phyloP scores from a whole-genome alignment of 1,140 invertebrate genomes.

The Parapsyche elsis region DNA sequence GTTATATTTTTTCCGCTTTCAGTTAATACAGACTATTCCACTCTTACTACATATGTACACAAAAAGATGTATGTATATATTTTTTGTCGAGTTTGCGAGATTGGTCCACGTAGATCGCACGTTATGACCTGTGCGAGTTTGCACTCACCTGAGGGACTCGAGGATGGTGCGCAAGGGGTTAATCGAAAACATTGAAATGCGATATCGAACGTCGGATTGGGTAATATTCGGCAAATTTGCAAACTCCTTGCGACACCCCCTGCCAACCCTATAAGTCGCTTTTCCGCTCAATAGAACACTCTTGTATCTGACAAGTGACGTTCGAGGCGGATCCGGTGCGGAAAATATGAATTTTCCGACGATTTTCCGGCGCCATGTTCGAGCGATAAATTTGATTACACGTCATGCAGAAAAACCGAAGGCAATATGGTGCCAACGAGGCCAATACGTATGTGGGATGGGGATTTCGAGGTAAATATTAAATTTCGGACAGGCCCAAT shows the following conservation, averaged over 20 bases:
- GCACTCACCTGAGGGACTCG: too few relatives aligned
- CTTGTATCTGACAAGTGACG: slow-evolving; percentile 41
- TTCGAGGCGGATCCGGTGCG: slow-evolving; percentile 21
- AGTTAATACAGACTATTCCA: too few relatives aligned
- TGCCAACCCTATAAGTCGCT: background rate
- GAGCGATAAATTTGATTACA: slow-evolving; percentile 50
- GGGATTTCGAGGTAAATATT: slow-evolving; percentile 44
- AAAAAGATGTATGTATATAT: too few relatives aligned
- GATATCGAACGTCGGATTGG: background rate
- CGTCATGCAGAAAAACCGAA: slow-evolving; percentile 49
- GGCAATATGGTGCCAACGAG: slow-evolving; percentile 42
- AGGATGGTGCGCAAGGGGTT: background rate
- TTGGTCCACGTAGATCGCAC: too few relatives aligned
- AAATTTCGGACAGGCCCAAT: slow-evolving; percentile 32
- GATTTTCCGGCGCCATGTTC: slow-evolving; percentile 35
- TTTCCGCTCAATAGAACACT: slow-evolving; percentile 32
- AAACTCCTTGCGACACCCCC: background rate
- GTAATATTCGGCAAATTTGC: background rate
- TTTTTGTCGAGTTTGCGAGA: too few relatives aligned
- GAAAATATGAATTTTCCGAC: slow-evolving; percentile 39
- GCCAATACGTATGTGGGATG: background rate
- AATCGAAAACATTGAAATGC: background rate
- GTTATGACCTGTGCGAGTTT: too few relatives aligned
- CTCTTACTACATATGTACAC: too few relatives aligned
- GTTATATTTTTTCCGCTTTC: too few relatives aligned